phyloP scores from a whole-genome alignment of 2,113 vertebrate genomes.

The Formicarius rufipectus region DNA sequence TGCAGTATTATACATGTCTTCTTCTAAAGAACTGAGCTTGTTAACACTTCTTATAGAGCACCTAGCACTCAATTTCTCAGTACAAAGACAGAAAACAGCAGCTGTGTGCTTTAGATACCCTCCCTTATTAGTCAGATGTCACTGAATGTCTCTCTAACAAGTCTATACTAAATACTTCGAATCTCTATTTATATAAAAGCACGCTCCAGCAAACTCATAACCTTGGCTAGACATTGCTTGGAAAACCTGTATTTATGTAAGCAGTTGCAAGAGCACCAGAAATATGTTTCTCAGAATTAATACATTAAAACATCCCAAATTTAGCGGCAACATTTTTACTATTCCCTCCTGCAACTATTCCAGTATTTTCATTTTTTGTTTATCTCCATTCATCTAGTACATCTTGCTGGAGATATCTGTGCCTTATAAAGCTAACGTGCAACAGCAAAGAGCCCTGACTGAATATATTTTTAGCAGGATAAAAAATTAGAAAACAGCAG shows the following conservation, averaged over 20 bases:
- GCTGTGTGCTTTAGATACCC: neutral
- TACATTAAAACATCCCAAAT: neutral
- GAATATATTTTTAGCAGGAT: neutral
- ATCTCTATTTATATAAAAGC: neutral
- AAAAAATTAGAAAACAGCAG: neutral
- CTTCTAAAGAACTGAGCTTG: neutral
- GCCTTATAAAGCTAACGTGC: neutral
- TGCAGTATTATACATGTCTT: neutral
- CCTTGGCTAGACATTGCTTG: neutral
- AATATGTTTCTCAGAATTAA: neutral
- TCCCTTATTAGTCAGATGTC: neutral
- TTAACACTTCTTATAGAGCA: neutral
- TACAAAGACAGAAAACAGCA: neutral
- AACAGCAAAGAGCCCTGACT: neutral
- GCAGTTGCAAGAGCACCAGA: neutral
- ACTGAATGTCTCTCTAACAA: neutral
- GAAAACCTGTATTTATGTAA: conserved; percentile 15
- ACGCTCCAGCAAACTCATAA: neutral
- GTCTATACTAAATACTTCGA: neutral
- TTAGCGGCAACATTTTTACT: neutral
- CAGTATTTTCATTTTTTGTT: neutral
- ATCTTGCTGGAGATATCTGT: neutral
- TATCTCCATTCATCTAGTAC: neutral
- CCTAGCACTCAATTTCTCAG: neutral
- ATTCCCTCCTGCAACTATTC: neutral